These are phyloP conservation scores for Ectemnius lituratus DNA, from an alignment of 2,888 invertebrate genomes.

Conservation along the genomic window DNA sequence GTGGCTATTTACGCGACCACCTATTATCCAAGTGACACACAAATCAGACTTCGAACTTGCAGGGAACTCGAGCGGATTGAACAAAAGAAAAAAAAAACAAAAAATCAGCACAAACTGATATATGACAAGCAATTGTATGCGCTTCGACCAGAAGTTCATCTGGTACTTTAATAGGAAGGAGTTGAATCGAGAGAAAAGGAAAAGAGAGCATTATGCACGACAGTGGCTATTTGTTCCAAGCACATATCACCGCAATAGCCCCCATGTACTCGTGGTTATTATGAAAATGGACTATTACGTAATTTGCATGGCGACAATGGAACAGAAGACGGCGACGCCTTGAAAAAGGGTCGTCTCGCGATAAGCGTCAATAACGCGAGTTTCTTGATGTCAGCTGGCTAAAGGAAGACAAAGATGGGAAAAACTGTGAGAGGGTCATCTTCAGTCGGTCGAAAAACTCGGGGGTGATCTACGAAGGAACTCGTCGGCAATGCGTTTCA, in stretches of 20 bases:
- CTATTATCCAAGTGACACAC: no score
- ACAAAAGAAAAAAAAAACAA: no score
- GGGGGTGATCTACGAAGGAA: neutral
- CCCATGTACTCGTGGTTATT: constrained; percentile 31
- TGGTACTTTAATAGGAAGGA: neutral
- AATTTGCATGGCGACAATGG: constrained; percentile 62
- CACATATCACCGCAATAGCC: constrained; percentile 23
- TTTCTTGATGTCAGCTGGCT: constrained; percentile 26
- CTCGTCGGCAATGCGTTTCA: no score
- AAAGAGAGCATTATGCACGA: constrained; percentile 20
- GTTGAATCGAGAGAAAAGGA: neutral
- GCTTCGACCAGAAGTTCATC: constrained; percentile 3
- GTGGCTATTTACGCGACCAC: no score
- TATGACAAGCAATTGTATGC: neutral
- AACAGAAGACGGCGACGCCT: constrained; percentile 42
- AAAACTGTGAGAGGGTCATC: neutral
- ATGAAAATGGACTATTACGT: constrained; percentile 57
- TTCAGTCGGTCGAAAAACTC: neutral
- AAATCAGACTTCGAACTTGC: neutral
- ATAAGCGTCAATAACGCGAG: constrained; percentile 39
- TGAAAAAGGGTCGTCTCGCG: constrained; percentile 36
- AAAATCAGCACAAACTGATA: neutral
- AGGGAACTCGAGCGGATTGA: neutral
- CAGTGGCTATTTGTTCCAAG: constrained; percentile 52
- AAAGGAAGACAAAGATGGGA: neutral